These are phyloP conservation scores for Sabatieria punctata DNA, from an alignment of 2,888 invertebrate genomes.

Conservation along the genomic window DNA sequence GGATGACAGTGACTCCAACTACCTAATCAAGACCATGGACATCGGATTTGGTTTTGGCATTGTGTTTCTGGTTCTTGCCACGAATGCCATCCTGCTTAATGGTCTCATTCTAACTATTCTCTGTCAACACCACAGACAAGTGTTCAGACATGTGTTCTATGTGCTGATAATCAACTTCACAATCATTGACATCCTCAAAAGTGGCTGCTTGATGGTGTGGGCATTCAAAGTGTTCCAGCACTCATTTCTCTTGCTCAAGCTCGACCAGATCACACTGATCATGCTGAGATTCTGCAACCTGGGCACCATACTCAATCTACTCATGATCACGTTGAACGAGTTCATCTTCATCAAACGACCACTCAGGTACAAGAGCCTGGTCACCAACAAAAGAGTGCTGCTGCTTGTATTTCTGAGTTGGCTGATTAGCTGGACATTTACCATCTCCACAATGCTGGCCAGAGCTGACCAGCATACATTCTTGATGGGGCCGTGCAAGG, in stretches of 20 bases:
- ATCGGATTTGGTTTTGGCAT: not conserved
- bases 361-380: slow-evolving; percentile 15
- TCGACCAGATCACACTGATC: slow-evolving; percentile 14
- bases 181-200: slow-evolving; percentile 19
- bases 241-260: slow-evolving; percentile 12
- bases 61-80: not conserved
- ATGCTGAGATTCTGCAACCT: slow-evolving; percentile 15
- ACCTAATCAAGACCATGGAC: too few species aligned
- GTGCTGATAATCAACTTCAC: slow-evolving; percentile 20
- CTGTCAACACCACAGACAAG: not conserved
- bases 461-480: not conserved
- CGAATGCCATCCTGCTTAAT: not conserved
- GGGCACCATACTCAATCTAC: slow-evolving; percentile 21
- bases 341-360: slow-evolving; percentile 20
- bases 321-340: slow-evolving; percentile 21
- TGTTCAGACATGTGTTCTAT: slow-evolving; percentile 23
- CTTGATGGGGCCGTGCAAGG: not conserved
- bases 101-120: not conserved
- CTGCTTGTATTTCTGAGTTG: slow-evolving; percentile 3
- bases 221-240: not conserved
- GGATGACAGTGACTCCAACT: too few species aligned
- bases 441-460: not conserved
- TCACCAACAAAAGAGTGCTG: slow-evolving; percentile 14
- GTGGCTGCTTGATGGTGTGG: slow-evolving; percentile 9
- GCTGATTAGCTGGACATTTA: slow-evolving; percentile 7